Conservation (phyloP, 2,113 vertebrate species). For the Struthidea cinerea region DNA sequence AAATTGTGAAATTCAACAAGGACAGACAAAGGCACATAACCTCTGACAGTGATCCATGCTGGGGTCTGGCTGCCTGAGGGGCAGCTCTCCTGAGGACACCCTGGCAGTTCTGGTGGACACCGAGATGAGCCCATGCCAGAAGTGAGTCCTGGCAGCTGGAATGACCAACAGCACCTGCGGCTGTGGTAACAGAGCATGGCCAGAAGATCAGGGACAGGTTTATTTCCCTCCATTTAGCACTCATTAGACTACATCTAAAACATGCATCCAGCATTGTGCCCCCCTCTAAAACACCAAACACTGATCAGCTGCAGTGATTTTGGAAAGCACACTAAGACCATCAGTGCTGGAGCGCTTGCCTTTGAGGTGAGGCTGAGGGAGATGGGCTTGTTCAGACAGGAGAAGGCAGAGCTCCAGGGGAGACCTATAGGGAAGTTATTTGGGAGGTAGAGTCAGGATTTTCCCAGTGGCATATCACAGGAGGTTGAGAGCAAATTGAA, state of each 20-base stretch:
- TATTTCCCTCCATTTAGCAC: neutral
- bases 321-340: neutral
- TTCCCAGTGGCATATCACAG: neutral
- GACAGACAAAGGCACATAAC: neutral
- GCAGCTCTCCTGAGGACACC: neutral
- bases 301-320: neutral
- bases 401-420: neutral
- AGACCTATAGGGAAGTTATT: neutral
- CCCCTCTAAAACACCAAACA: neutral
- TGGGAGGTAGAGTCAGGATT: neutral
- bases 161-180: neutral
- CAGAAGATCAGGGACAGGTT: neutral
- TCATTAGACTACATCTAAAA: neutral
- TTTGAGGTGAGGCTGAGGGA: neutral
- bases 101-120: neutral
- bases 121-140: rapidly evolving
- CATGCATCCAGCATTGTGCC: neutral
- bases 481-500: neutral
- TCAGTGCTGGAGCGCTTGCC: neutral
- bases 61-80: neutral
- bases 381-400: neutral
- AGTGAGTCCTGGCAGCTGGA: neutral
- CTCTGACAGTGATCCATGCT: neutral
- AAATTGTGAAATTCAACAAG: neutral
- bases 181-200: neutral